A percentile compares a stretch with the other conserved stretches of the same genome.
These are phyloP conservation scores for Cheumatopsyche charites DNA, from an alignment of 1,140 invertebrate genomes.

Conservation along the genomic window DNA sequence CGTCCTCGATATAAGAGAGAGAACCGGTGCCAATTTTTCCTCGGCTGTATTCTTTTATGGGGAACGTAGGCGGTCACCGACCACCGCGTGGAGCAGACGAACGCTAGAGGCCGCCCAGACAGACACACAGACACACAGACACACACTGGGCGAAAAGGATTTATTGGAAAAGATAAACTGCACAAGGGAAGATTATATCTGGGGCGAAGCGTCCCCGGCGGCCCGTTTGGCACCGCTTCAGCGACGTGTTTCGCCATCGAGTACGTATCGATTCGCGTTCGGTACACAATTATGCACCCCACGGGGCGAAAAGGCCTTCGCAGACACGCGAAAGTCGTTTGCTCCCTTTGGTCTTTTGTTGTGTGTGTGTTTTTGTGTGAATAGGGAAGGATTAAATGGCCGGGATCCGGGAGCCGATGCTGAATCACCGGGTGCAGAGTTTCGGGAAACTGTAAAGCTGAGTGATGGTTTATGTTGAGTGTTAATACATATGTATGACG, in stretches of 20 bases:
- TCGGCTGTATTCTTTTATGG: constrained; percentile 1
- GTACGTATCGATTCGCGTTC: constrained; percentile 26
- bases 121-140: background rate
- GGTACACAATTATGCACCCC: constrained; percentile 15
- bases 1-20: background rate
- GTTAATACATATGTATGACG: too few species aligned
- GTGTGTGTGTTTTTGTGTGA: too few species aligned
- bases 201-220: constrained; percentile 34
- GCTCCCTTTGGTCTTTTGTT: too few species aligned
- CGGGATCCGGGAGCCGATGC: too few species aligned
- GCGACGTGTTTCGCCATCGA: constrained; percentile 41
- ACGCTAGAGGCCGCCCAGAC: background rate
- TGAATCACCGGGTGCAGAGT: too few species aligned
- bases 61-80: background rate
- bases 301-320: background rate
- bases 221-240: constrained; percentile 46
- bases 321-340: too few species aligned
- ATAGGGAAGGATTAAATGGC: too few species aligned
- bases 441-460: too few species aligned
- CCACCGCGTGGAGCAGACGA: background rate
- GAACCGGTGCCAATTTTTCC: constrained; percentile 13
- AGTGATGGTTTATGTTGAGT: too few species aligned
- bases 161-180: constrained; percentile 46
- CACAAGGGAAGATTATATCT: constrained; percentile 45
- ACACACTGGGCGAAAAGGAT: constrained; percentile 34